A percentile compares a stretch with the other conserved stretches of the same genome.
These are phyloP conservation scores for Salvelinus sp. DNA, from an alignment of 2,113 vertebrate species.

Conservation along the genomic window DNA sequence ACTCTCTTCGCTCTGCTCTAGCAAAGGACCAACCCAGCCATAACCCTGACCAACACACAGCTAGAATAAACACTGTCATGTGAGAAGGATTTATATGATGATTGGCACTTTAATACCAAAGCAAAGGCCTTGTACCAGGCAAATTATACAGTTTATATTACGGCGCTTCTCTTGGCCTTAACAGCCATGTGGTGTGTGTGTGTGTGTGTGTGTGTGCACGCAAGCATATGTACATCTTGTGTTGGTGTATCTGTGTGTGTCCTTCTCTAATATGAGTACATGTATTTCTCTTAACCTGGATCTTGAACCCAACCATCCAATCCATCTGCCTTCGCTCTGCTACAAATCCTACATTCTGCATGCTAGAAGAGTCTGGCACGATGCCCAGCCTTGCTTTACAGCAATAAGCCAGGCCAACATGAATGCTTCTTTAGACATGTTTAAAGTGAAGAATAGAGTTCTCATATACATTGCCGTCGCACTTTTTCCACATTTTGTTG, in stretches of 20 bases:
- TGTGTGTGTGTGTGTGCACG: too few species aligned
- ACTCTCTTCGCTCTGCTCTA: neutral
- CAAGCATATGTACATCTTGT: too few species aligned
- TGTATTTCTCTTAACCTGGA: neutral
- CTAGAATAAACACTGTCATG: neutral
- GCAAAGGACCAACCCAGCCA: neutral
- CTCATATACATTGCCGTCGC: too few species aligned
- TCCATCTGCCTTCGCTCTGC: neutral
- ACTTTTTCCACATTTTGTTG: too few species aligned
- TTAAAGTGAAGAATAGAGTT: too few species aligned
- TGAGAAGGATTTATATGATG: neutral
- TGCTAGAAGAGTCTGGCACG: too few species aligned
- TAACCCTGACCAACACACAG: neutral
- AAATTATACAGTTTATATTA: neutral
- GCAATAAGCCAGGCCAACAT: neutral
- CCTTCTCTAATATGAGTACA: neutral
- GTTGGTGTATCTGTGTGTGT: too few species aligned
- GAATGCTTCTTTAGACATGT: too few species aligned
- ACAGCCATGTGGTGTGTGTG: too few species aligned
- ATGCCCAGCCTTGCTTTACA: neutral
- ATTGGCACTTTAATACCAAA: neutral
- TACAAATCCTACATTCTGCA: neutral
- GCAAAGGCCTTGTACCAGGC: neutral
- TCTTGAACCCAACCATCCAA: constrained; percentile 1
- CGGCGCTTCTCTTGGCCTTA: neutral